Base-by-base conservation (phyloP, 2,888 invertebrate species). In the Metacarcinus magister region DNA sequence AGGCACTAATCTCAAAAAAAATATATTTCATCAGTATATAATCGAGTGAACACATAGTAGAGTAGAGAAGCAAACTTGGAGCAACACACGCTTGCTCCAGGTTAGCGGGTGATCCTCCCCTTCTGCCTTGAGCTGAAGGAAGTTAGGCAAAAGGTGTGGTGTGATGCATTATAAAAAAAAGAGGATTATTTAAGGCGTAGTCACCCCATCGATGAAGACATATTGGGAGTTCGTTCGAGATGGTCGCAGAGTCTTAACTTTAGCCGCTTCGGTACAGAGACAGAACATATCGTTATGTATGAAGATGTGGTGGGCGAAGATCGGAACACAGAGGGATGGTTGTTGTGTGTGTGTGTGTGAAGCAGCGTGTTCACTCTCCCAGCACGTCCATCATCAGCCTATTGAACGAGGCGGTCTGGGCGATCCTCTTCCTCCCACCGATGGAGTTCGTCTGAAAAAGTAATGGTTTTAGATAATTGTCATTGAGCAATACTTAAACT, bases 331-430 rank as follows among this genome's bases (percentile, higher is more conserved):
- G 75, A 43, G 28, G 75, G 75, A 75, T 75, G 10, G 28, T 75
- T 75, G 67, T 60, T 75, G 67, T 60, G 16, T 32, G 13, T 23
- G 92, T 23, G 19, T 67, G 93, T 39, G 28, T 28, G 75, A 75
- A 75, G 75, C 75, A 75, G 75, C 82, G 8, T 48, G 32, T 90
- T 96, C 95, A 97, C 93, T 99, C 98, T 97, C 99, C 98, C 97
- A 99, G 98, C 97, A 99, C 99, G 98, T 98, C 98, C 98, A 98
- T 98, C 99, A 99, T 99, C 97, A 99, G 98, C 97, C 99, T 98
- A 98, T 99, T 99, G 98, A 99, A 99, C 97, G 99, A 99, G 98
- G 98, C 98, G 98, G 99, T 99, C 98, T 99, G 99, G n/a, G 97
- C 97, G 48, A 97, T 97, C 44, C 93, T 95, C 91, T 92, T 96